phyloP scores from a whole-genome alignment of 2,888 invertebrate genomes.

The Digitonthophagus gazella region DNA sequence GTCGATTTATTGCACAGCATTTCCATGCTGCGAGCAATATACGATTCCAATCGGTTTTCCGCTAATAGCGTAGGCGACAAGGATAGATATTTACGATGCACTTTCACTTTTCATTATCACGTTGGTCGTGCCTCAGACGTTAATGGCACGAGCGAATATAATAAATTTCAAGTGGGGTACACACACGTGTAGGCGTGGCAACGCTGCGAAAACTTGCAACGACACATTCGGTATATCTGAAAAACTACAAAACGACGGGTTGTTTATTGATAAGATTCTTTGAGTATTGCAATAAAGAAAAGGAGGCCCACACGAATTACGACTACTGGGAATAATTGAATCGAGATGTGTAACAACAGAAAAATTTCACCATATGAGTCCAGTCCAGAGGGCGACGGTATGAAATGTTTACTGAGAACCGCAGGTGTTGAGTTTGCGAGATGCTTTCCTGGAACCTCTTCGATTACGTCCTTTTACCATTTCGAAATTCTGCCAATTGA shows the following conservation, averaged over 20 bases:
- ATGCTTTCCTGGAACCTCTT: not conserved
- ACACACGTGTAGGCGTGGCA: constrained; percentile 4
- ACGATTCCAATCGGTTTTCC: constrained; percentile 12
- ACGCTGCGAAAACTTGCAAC: not conserved
- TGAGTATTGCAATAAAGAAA: too few relatives aligned
- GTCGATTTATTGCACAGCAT: not conserved
- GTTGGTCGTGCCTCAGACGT: not conserved
- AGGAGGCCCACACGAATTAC: too few relatives aligned
- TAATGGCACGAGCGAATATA: constrained; percentile 12
- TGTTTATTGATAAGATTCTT: not conserved
- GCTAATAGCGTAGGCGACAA: constrained; percentile 13
- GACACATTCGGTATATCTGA: not conserved
- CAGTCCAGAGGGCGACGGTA: too few relatives aligned
- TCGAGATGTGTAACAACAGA: too few relatives aligned
- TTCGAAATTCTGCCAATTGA: not conserved
- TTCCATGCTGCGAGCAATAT: constrained; percentile 1
- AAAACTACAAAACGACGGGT: not conserved
- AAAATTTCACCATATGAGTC: too few relatives aligned
- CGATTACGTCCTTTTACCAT: not conserved
- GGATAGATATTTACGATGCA: constrained; percentile 15
- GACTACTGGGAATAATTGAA: too few relatives aligned
- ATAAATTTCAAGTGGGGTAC: constrained; percentile 10
- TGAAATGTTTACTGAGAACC: not conserved
- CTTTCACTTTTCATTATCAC: constrained; percentile 18
- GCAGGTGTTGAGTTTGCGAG: not conserved